Conservation (phyloP, 2,113 vertebrate species). For the Perccottus glenii region DNA sequence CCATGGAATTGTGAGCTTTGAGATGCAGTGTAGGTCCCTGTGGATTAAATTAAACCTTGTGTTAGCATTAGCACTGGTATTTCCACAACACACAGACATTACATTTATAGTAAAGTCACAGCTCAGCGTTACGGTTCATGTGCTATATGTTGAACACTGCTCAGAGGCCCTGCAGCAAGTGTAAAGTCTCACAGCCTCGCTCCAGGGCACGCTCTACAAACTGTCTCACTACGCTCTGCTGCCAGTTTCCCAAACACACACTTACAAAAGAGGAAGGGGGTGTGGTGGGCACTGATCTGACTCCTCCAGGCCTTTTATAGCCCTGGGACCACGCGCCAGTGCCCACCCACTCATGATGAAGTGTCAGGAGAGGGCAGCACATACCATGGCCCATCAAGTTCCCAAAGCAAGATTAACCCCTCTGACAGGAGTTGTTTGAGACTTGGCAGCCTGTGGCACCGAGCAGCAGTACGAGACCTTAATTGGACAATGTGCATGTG, state of each 20-base stretch:
- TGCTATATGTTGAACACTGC: slow-evolving; percentile 50
- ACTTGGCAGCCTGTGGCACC: slow-evolving; percentile 54
- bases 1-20: not conserved
- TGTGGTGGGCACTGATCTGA: slow-evolving; percentile 18
- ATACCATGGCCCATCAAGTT: slow-evolving; percentile 38
- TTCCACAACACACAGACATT: slow-evolving; percentile 35
- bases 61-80: slow-evolving; percentile 15
- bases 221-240: slow-evolving; percentile 28
- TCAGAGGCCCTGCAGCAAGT: slow-evolving; percentile 41
- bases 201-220: slow-evolving; percentile 17
- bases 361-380: slow-evolving; percentile 59
- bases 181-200: slow-evolving; percentile 43
- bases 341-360: slow-evolving; percentile 63
- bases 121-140: slow-evolving; percentile 37
- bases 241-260: slow-evolving; percentile 43
- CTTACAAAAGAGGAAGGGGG: slow-evolving; percentile 1
- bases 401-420: slow-evolving; percentile 62
- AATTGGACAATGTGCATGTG: slow-evolving; percentile 68
- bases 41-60: not conserved
- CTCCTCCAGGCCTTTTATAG: slow-evolving; percentile 74
- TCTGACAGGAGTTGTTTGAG: slow-evolving; percentile 52
- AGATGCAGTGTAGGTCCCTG: not conserved
- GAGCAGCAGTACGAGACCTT: slow-evolving; percentile 64
- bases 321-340: slow-evolving; percentile 55
- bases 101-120: slow-evolving; percentile 33